Percentiles rank a stretch among this genome's conserved stretches.
phyloP scores from a whole-genome alignment of 2,797 vertebrate genomes.

The Podargus strigoides region DNA sequence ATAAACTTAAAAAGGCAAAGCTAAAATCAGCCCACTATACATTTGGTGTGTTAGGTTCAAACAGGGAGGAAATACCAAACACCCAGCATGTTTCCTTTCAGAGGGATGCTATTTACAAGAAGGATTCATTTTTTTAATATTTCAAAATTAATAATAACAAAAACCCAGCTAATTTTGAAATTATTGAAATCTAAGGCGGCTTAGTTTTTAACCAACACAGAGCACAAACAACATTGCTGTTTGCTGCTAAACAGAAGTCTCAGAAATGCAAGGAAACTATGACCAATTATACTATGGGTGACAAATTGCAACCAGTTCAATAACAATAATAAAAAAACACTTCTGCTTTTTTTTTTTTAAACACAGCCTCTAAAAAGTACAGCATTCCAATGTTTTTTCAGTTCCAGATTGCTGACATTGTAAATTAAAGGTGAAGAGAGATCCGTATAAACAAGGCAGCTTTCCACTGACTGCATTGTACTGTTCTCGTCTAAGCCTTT shows the following conservation, averaged over 20 bases:
- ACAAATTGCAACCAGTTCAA: slow-evolving; percentile 51
- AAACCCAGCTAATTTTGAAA: slow-evolving; percentile 60
- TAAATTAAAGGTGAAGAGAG: slow-evolving; percentile 72
- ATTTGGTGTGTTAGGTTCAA: background rate
- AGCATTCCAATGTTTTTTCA: slow-evolving; percentile 53
- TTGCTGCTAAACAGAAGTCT: slow-evolving; percentile 60
- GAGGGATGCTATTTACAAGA: slow-evolving; percentile 57
- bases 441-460: slow-evolving; percentile 72
- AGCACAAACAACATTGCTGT: slow-evolving; percentile 54
- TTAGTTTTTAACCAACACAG: slow-evolving; percentile 53
- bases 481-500: slow-evolving; percentile 67
- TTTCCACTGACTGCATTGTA: slow-evolving; percentile 63
- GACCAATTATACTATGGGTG: slow-evolving; percentile 45
- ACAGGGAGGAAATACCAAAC: background rate
- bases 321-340: slow-evolving; percentile 56
- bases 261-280: slow-evolving; percentile 60
- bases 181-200: slow-evolving; percentile 46
- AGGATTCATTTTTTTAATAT: slow-evolving; percentile 51
- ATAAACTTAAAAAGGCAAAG: slow-evolving; percentile 37
- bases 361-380: slow-evolving; percentile 63
- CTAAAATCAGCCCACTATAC: slow-evolving; percentile 12
- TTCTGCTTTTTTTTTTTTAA: slow-evolving; percentile 37
- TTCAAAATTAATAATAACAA: slow-evolving; percentile 40
- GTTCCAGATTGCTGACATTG: slow-evolving; percentile 64
- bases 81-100: slow-evolving; percentile 7